Percentiles rank a stretch among this genome's conserved stretches.
Conservation (phyloP, 1,140 invertebrate species). For the Potamilus streckersoni region DNA sequence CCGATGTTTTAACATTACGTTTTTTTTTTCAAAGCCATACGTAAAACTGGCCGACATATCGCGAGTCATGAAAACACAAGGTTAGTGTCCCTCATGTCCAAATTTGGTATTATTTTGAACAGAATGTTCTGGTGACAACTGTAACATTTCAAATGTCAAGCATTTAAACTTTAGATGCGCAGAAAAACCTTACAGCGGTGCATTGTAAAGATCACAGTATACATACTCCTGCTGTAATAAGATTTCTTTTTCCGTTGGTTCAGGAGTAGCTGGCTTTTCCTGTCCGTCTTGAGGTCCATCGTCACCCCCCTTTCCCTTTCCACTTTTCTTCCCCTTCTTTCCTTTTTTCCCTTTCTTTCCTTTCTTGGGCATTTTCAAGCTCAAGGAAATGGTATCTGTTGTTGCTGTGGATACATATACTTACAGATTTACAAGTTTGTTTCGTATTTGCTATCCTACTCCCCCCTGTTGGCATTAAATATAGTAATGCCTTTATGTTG, state of each 20-base stretch:
- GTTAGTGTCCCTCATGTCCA: no score
- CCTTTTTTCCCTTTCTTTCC: slow-evolving; percentile 52
- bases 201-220: background rate
- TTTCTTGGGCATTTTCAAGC: slow-evolving; percentile 48
- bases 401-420: slow-evolving; percentile 15
- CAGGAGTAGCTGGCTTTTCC: slow-evolving; percentile 43
- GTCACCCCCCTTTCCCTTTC: slow-evolving; percentile 38
- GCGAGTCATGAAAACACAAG: no score
- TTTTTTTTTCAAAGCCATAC: no score
- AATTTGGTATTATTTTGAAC: no score
- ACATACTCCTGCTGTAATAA: slow-evolving; percentile 63
- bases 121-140: no score
- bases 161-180: no score
- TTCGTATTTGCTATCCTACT: slow-evolving; percentile 1
- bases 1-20: no score
- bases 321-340: slow-evolving; percentile 55
- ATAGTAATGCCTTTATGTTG: background rate
- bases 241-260: slow-evolving; percentile 61
- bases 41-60: no score
- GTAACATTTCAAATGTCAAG: no score
- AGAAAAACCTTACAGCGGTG: background rate
- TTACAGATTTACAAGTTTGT: background rate
- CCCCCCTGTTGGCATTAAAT: background rate
- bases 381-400: slow-evolving; percentile 26
- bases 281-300: slow-evolving; percentile 32